Evolutionary conservation across 2,888 invertebrate genomes (phyloP).

Genomic region (Cheilosia urbana): DNA sequence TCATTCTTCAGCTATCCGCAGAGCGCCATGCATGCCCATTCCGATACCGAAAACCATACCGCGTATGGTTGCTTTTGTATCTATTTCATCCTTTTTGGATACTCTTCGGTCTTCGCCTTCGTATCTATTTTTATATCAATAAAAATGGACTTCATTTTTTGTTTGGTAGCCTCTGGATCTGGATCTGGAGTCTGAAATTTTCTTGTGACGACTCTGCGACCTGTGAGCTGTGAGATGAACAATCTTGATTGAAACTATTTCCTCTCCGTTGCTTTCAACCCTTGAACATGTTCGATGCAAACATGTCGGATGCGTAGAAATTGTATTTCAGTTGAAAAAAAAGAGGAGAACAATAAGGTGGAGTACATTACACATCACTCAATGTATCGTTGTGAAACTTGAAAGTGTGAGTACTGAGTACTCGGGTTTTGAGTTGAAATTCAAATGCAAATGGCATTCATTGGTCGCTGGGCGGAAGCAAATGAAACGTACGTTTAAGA

Average conservation of each 20-base stretch:
- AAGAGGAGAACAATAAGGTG: constrained; percentile 45
- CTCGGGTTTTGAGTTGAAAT: constrained; percentile 60
- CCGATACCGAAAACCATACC: no score
- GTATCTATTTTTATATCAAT: no score
- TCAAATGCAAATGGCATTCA: constrained; percentile 64
- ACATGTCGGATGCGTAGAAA: constrained; percentile 20
- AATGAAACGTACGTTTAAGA: constrained; percentile 67
- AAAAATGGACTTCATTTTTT: no score
- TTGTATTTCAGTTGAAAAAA: constrained; percentile 7
- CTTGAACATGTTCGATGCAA: constrained; percentile 11
- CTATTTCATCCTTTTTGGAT: constrained; percentile 2
- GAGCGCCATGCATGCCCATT: neutral
- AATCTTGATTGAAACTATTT: no score
- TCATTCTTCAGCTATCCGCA: neutral
- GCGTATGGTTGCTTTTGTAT: neutral
- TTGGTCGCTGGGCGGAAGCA: constrained; percentile 73
- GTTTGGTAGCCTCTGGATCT: no score
- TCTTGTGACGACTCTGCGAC: no score
- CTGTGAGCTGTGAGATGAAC: no score
- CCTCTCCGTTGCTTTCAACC: neutral
- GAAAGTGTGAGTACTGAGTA: constrained; percentile 63
- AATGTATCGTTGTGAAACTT: constrained; percentile 30
- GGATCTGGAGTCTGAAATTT: no score
- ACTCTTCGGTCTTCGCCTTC: no score
- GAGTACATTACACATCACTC: constrained; percentile 60